These are phyloP conservation scores for Bovichtus variegatus DNA, from an alignment of 2,797 vertebrate species.

Conservation along the genomic window DNA sequence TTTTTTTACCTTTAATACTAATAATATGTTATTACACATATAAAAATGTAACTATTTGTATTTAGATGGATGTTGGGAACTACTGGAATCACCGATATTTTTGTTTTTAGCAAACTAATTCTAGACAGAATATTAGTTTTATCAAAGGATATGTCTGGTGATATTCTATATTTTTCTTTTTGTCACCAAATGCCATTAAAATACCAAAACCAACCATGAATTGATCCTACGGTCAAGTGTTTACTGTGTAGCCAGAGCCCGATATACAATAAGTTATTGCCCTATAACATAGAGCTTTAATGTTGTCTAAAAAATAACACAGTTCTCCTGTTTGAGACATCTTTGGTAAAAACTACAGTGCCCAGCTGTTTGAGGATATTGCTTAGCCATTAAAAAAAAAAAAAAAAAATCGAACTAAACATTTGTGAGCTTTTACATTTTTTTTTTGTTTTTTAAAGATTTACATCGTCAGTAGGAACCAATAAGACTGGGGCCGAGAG, in stretches of 20 bases:
- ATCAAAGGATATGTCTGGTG: neutral
- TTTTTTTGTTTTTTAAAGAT: too few relatives aligned
- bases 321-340: neutral
- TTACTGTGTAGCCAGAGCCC: too few relatives aligned
- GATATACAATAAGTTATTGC: too few relatives aligned
- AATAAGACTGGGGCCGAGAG: neutral
- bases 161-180: neutral
- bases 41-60: neutral
- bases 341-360: neutral
- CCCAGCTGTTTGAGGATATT: too few relatives aligned
- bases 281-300: too few relatives aligned
- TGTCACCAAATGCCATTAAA: neutral
- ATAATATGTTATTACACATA: neutral
- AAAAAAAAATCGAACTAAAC: too few relatives aligned
- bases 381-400: too few relatives aligned
- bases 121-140: neutral
- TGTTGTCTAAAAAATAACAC: too few relatives aligned
- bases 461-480: neutral
- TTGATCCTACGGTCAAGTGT: too few relatives aligned
- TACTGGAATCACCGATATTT: neutral
- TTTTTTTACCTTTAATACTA: constrained; percentile 12
- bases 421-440: neutral
- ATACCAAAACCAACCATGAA: neutral
- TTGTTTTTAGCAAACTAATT: neutral
- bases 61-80: neutral